Base-by-base conservation (phyloP, 2,113 vertebrate genomes). In the Pterocles orientalis region DNA sequence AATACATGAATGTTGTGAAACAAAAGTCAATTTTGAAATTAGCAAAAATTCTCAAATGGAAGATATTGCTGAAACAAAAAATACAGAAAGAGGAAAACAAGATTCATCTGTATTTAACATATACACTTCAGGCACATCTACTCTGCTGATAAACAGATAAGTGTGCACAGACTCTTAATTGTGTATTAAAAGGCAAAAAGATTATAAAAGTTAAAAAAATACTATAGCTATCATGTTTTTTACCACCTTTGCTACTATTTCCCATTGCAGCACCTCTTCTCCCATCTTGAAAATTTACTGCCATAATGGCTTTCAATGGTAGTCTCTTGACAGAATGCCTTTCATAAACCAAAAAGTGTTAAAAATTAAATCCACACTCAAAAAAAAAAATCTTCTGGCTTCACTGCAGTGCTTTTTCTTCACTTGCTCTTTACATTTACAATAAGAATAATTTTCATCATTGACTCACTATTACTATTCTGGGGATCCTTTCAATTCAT, bases 401-500 rank as follows among this genome's bases (percentile, higher is more conserved):
- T 82, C 61, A 36, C 33, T 87, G 70, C 57, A 91, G 45, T 31
- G 21, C 6, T 89, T 78, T 80, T 71, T 81, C 77, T 82, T 78
- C 73, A 82, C 45, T 92, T 75, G 65, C 39, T 92, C 81, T 94
- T 97, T 76, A 92, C 53, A 94, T 61, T 89, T 71, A 95, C 89
- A 97, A 85, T 57, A 89, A 91, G 86, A 88, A 57, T 85, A 85
- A 95, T 95, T 92, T 79, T 76, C 86, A 89, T 79, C 77, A 95
- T 58, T 95, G 94, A 96, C 81, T 97, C 81, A 89, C 70, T 91
- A 71, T 58, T 82, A 84, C 89, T 92, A 95, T 94, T 95, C 93
- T 82, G 57, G 57, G 86, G 53, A 91, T 62, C 65, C 58, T 95
- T 95, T 92, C 81, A 92, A 79, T 45, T 79, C 17, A 1, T 73